Conservation (phyloP, 35 echinoderm and acorn worm genomes). For the Ophioderma brevispina region DNA sequence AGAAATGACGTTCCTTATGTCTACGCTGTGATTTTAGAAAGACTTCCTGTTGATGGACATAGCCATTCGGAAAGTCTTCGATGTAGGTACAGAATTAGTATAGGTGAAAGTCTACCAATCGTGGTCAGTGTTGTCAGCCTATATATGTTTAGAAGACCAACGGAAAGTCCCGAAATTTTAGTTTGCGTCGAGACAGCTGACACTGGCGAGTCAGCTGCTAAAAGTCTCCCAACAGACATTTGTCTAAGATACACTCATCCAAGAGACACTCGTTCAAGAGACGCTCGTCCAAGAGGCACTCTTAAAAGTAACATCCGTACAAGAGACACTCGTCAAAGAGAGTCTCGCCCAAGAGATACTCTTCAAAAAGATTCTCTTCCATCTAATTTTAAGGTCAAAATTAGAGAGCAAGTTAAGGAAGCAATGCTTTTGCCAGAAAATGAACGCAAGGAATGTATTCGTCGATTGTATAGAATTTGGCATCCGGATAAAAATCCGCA, state of each 20-base stretch:
- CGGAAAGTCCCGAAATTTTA: neutral
- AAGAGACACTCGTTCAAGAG: neutral
- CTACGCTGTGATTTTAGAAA: neutral
- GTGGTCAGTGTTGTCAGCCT: neutral
- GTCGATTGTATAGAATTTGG: conserved; percentile 35
- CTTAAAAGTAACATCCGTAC: neutral
- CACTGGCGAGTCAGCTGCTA: too few species aligned
- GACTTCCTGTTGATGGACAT: neutral
- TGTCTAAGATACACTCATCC: neutral
- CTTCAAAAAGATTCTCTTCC: neutral
- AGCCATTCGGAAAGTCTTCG: neutral
- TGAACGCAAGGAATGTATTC: conserved; percentile 11
- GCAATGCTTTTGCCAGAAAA: conserved; percentile 3
- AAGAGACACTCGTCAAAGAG: neutral
- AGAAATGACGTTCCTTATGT: neutral
- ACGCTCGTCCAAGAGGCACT: neutral
- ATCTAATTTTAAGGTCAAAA: neutral
- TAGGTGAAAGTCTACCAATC: neutral
- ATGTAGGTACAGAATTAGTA: neutral
- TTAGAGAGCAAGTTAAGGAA: conserved; percentile 8
- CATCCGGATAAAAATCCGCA: conserved; percentile 61
- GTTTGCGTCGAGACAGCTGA: neutral
- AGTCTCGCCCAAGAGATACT: neutral
- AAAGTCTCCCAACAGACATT: neutral
- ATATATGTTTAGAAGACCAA: conserved; percentile 9